Evolutionary conservation across 2,113 vertebrate genomes (phyloP), one percentile per base, ranked within the genome.

Genomic region (Paraplagusia blochii): DNA sequence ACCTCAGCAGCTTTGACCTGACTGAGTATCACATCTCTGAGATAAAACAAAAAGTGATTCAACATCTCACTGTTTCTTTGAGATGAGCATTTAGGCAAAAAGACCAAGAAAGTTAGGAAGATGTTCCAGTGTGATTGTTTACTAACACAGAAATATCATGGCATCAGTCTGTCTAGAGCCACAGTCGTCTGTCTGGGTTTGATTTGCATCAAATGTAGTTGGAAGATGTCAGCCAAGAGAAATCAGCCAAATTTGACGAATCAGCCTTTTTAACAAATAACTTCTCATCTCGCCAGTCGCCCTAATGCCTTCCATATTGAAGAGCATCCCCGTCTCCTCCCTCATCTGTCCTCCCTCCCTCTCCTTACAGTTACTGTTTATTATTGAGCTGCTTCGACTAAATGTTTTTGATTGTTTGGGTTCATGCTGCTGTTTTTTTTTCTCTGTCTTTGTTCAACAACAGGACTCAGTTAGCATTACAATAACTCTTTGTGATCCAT

Each of bases 271-370:
- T 19, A 29, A 64, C 44, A 48, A 73, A 70, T 66, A 69, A 55
- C 52, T 53, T 51, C 58, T 50, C 49, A 43, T 56, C 40, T 34
- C 18, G 19, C 61, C 63, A 61, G 58, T 59, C 16, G 39, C 43
- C 62, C 52, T 66, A 51, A 76, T 76, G 46, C 53, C 60, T 72
- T 59, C 72, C 72, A 62, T 57, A 56, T 38, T 65, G 33, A 52
- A 47, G 1, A 42, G 33, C 58, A 54, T 7, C 40, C 47, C 62
- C 29, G 50, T 45, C 51, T 67, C 33, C 46, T 69, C 35, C 33
- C 29, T 18, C 39, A 48, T 40, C 2, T 1, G 22, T 67, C 33
- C 46, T 69, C 35, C 33, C 29, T 49, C 11, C 16, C 63, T 18
- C 9, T 18, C 39, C 52, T 40, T 2, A 55, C 39, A 48, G 44